Percentiles rank a stretch among this genome's conserved stretches.
Conservation (phyloP, 2,113 vertebrate genomes). For the Pteropus alecto region DNA sequence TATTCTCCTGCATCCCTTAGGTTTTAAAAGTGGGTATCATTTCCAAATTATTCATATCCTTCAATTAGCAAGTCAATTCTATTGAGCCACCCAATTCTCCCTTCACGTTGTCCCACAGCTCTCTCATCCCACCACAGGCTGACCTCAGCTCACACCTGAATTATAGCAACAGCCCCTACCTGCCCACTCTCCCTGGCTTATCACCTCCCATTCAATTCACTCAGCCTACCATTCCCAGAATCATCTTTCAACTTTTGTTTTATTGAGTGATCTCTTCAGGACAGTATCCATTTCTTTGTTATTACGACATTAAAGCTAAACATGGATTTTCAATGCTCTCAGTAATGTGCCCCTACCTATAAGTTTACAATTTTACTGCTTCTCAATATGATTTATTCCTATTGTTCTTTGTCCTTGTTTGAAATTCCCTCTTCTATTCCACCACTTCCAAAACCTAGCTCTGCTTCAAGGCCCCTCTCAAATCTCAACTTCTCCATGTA, state of each 20-base stretch:
- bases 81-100: background rate
- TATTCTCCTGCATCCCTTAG: background rate
- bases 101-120: fast-evolving
- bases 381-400: background rate
- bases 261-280: background rate
- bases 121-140: background rate
- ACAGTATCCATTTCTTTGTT: background rate
- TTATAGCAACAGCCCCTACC: background rate
- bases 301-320: background rate
- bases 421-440: background rate
- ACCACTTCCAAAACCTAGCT: background rate
- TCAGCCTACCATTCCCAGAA: background rate
- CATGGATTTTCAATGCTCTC: background rate
- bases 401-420: background rate
- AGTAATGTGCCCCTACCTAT: background rate
- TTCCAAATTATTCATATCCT: background rate
- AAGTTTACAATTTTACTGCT: background rate
- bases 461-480: background rate
- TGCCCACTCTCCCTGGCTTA: background rate
- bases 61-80: background rate
- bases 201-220: background rate
- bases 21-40: background rate
- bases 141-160: background rate
- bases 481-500: background rate
- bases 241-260: background rate